These are phyloP conservation scores for Melanerpes aurifrons DNA, from an alignment of 2,113 vertebrate species.

Conservation along the genomic window DNA sequence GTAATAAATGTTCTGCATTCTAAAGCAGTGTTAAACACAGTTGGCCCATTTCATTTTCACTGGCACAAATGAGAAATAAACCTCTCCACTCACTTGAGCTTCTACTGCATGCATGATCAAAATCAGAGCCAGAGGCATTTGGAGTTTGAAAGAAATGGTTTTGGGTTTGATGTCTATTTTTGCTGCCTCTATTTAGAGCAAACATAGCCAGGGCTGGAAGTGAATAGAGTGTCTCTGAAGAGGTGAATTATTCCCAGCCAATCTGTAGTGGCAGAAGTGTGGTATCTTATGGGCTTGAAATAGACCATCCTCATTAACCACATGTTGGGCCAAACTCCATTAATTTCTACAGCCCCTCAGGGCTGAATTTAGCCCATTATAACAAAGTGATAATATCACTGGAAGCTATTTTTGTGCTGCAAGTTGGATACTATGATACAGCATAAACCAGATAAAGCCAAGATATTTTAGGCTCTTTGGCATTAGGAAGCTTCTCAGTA, in stretches of 20 bases:
- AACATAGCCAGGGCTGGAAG: conserved; percentile 42
- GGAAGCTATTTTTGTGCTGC: conserved; percentile 48
- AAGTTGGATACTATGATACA: neutral
- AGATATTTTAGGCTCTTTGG: conserved; percentile 23
- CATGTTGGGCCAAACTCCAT: conserved; percentile 53
- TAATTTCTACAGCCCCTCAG: conserved; percentile 56
- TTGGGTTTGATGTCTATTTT: conserved; percentile 69
- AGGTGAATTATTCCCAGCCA: conserved; percentile 60
- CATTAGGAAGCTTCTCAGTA: neutral
- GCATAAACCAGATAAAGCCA: conserved; percentile 16
- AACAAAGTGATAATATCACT: conserved; percentile 26
- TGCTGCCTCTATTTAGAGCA: conserved; percentile 63
- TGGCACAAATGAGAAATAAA: conserved; percentile 42
- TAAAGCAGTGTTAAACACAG: neutral
- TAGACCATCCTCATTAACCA: conserved; percentile 47
- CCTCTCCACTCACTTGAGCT: conserved; percentile 11
- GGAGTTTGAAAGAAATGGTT: conserved; percentile 65
- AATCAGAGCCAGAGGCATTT: conserved; percentile 63
- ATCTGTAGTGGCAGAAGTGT: conserved; percentile 54
- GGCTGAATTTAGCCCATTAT: conserved; percentile 56
- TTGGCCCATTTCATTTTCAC: neutral
- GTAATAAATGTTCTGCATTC: neutral
- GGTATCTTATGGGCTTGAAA: conserved; percentile 50
- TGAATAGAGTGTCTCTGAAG: conserved; percentile 58
- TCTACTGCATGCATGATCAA: conserved; percentile 35